Base-by-base conservation (phyloP, 2,113 vertebrate species). In the Dryoscopus gambensis region DNA sequence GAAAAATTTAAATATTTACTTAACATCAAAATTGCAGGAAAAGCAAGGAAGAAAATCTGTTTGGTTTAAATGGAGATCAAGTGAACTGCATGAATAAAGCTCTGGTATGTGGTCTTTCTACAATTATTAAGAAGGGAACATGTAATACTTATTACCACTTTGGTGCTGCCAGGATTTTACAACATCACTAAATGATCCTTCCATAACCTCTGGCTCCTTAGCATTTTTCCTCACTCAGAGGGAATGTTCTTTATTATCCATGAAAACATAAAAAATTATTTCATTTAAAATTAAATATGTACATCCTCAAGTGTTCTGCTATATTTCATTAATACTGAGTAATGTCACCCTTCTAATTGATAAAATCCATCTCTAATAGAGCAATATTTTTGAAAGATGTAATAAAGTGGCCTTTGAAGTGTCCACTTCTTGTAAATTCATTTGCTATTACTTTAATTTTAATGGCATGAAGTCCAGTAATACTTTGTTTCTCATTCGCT, bases 241-340 rank as follows among this genome's bases (percentile, higher is more conserved):
- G 33, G 30, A 69, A 56, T 62, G 25, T 92, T 96, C 96, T 97
- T 97, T 97, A 97, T 92, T 95, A 95, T 88, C 95, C 82, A 55
- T 76, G 80, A 86, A 97, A 97, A 90, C 91, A 90, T 97, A 97
- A 97, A 97, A 97, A 93, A 84, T 39, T 96, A 97, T 95, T 86
- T 96, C 85, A 94, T 91, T 94, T 97, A 95, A 83, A 97, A 95
- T 88, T 97, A 90, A 89, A 50, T 96, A 90, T 94, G 87, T 97
- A 95, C 86, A 85, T 94, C 70, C 93, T 96, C 84, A 95, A 93
- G 85, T 96, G 90, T 83, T 90, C 94, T 76, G 73, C 81, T 96
- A 42, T 97, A 95, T 97, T 97, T 98, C 95, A 96, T 97, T 97
- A 96, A 96, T 96, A 97, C 15, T 40, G 84, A 97, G 81, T 96